Percentiles rank a stretch among this genome's conserved stretches.
These are phyloP conservation scores for Solea senegalensis DNA, from an alignment of 2,113 vertebrate species.

Conservation along the genomic window DNA sequence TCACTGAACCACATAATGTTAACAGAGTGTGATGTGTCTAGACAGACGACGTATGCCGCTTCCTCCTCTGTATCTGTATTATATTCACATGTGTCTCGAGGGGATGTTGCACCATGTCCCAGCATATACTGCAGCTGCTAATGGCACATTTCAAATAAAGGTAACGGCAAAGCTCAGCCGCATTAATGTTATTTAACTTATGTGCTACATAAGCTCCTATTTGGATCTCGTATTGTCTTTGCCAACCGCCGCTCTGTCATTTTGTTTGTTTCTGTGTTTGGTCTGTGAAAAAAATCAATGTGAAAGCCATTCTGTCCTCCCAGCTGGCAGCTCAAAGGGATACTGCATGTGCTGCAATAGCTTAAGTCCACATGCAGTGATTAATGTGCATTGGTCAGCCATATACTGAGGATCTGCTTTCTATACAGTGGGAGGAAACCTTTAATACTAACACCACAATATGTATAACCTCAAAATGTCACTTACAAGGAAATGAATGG, in stretches of 20 bases:
- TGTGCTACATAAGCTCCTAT: slow-evolving; percentile 27
- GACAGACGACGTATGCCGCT: slow-evolving; percentile 34
- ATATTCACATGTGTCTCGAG: not conserved
- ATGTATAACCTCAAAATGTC: slow-evolving; percentile 79
- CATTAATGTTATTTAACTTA: slow-evolving; percentile 40
- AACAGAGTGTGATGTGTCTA: slow-evolving; percentile 45
- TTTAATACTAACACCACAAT: slow-evolving; percentile 63
- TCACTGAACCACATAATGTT: slow-evolving; percentile 45
- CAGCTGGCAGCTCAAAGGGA: slow-evolving; percentile 48
- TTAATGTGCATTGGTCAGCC: slow-evolving; percentile 63
- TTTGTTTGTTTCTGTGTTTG: slow-evolving; percentile 48
- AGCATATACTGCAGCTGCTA: not conserved
- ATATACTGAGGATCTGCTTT: slow-evolving; percentile 58
- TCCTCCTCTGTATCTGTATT: not conserved
- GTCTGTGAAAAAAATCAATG: slow-evolving; percentile 51
- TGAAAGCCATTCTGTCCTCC: slow-evolving; percentile 52
- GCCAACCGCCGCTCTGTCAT: slow-evolving; percentile 32
- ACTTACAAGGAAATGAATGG: slow-evolving; percentile 69
- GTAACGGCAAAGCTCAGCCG: slow-evolving; percentile 27
- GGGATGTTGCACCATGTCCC: slow-evolving; percentile 5
- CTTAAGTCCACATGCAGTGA: slow-evolving; percentile 56
- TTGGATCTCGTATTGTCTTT: slow-evolving; percentile 47
- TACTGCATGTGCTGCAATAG: slow-evolving; percentile 41
- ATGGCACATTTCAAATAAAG: slow-evolving; percentile 4
- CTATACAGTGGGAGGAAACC: slow-evolving; percentile 47